Conservation (phyloP, 2,113 vertebrate species). For the Peromyscus maniculatus region DNA sequence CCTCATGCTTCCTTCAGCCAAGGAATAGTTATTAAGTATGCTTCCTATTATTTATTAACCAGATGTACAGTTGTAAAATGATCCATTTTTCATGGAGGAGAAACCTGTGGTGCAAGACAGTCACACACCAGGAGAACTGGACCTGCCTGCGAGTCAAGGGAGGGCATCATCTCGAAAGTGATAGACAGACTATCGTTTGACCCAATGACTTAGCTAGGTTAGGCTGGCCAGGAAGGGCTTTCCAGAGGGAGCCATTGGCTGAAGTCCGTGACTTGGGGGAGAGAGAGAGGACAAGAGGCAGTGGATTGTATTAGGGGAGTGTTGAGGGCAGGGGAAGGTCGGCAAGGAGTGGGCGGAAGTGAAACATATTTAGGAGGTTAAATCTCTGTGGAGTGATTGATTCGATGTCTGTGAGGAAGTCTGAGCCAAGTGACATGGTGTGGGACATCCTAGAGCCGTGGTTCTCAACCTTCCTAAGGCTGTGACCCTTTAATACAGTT, state of each 20-base stretch:
- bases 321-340: neutral
- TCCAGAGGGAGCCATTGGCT: neutral
- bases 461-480: neutral
- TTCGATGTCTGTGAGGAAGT: neutral
- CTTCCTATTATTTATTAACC: neutral
- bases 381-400: neutral
- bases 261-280: neutral
- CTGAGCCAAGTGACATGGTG: neutral
- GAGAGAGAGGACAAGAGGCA: neutral
- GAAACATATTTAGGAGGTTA: neutral
- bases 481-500: neutral
- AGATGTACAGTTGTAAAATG: neutral
- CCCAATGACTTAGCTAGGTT: neutral
- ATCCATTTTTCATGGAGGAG: neutral
- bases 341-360: neutral
- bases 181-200: neutral
- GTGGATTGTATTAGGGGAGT: neutral
- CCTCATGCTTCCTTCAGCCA: neutral
- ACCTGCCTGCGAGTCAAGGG: neutral
- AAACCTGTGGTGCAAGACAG: neutral
- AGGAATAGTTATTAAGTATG: neutral
- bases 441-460: neutral
- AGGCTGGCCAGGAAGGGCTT: neutral
- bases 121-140: neutral
- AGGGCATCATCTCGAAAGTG: neutral